Evolutionary conservation across 2,888 invertebrate species (phyloP), one percentile per base, ranked within the genome.

Genomic region (Leptopilina syphax): DNA sequence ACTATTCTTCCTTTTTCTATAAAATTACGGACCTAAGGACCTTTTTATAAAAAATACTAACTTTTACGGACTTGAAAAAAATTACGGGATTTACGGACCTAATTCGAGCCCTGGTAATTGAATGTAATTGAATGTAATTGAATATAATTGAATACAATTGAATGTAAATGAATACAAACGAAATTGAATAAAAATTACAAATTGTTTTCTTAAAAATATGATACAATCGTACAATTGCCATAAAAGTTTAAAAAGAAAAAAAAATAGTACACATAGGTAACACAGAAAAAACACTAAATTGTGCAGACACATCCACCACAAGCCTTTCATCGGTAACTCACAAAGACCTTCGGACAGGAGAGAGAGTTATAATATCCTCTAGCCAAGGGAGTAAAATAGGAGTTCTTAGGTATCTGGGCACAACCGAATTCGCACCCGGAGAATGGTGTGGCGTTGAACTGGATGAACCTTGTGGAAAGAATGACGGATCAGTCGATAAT

Each of bases 391-490:
- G 97, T 87, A 98, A 98, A 92, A 95, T 96, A 13, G 98, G 98
- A 77, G 95, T 96, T 63, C 93, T 99, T 77, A 94, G 96, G 85
- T 99, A 95, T 91, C 94, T 98, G 84, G 99, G 99, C 44, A 93
- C 94, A 77, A 97, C 98, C 54, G 96, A 97, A 88, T 99, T 99
- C 92, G 98, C 98, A 0, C 92, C 95, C 57, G 99, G 99, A 57
- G 95, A 97, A 86, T 99, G 98, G 98, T 98, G 97, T 83, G 99
- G 99, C 41, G 96, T 99, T 27, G 98, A 99, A 92, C 93, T 99
- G 85, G 98, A 98, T 90, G 98, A 98, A 85, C 96, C 97, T 0
- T 93, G 96, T 81, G 99, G 99, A 78, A 99, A 99, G 93, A 99
- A 99, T 92, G 98, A 99, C 90, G 99, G 99, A 80, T 95, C 97